Conservation (phyloP, 2,797 vertebrate species). For the Sarcoramphus papa region DNA sequence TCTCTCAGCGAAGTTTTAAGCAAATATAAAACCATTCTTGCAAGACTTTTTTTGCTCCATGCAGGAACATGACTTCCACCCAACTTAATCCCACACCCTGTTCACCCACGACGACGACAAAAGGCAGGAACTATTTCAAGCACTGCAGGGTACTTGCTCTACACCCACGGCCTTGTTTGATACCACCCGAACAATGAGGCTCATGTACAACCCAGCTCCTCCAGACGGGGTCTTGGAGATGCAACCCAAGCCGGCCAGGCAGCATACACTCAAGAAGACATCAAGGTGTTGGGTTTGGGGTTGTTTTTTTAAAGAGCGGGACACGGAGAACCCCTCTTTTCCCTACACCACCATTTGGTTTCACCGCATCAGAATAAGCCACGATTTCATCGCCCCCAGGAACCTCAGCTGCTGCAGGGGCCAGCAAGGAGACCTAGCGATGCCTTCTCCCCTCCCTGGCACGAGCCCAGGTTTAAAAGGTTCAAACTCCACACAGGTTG, state of each 20-base stretch:
- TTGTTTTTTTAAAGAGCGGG: neutral
- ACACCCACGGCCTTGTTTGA: neutral
- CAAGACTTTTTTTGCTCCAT: neutral
- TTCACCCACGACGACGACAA: neutral
- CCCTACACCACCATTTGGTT: neutral
- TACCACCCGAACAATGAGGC: neutral
- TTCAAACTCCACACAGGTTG: neutral
- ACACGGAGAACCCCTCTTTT: neutral
- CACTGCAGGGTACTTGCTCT: neutral
- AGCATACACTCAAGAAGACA: neutral
- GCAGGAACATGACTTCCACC: neutral
- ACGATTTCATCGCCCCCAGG: neutral
- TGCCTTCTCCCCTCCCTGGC: neutral
- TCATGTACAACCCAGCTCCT: neutral
- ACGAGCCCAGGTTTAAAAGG: neutral
- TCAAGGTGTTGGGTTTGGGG: neutral
- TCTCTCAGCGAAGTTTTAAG: neutral
- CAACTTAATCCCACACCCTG: neutral
- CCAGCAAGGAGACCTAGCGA: fast-evolving
- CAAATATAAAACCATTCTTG: neutral
- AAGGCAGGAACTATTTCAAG: neutral
- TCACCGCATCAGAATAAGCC: neutral
- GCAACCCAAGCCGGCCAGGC: neutral
- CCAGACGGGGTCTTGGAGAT: neutral
- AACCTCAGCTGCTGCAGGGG: fast-evolving